Evolutionary conservation across 2,888 invertebrate genomes (phyloP).

Genomic region (Trichopria drosophilae): DNA sequence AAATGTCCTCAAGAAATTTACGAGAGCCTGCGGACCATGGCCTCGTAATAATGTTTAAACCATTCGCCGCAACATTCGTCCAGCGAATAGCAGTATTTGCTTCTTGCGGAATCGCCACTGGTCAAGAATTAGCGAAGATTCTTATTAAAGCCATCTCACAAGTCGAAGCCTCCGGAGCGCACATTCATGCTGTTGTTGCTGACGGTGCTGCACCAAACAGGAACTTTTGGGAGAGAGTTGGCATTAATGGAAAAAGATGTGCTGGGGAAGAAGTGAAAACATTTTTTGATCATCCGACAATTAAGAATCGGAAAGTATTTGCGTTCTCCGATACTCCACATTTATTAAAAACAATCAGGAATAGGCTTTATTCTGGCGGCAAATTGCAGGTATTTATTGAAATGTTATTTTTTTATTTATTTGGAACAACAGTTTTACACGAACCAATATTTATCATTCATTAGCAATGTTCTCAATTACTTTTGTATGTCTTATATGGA

Average conservation of each 20-base stretch:
- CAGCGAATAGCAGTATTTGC: conserved; percentile 35
- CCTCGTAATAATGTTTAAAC: conserved; percentile 36
- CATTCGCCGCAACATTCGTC: conserved; percentile 28
- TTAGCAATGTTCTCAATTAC: too few relatives aligned
- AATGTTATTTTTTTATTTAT: too few relatives aligned
- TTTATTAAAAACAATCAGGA: too few relatives aligned
- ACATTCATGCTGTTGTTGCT: conserved; percentile 30
- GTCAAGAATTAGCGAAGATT: conserved; percentile 22
- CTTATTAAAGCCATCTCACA: conserved; percentile 26
- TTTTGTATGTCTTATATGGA: conserved; percentile 15
- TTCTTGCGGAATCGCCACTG: conserved; percentile 23
- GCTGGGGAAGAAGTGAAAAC: conserved; percentile 12
- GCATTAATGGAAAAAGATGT: conserved; percentile 16
- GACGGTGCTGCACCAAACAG: conserved; percentile 29
- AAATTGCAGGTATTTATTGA: too few relatives aligned
- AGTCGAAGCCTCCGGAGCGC: conserved; percentile 19
- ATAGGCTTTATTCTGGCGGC: too few relatives aligned
- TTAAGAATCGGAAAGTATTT: conserved; percentile 22
- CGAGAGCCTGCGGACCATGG: too few relatives aligned
- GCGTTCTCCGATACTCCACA: too few relatives aligned
- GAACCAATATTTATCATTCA: too few relatives aligned
- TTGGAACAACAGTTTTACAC: too few relatives aligned
- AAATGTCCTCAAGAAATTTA: too few relatives aligned
- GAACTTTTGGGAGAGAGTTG: conserved; percentile 27
- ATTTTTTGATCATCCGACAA: conserved; percentile 25